Conservation (phyloP, 2,888 invertebrate genomes). For the Pristionchus maxplancki region DNA sequence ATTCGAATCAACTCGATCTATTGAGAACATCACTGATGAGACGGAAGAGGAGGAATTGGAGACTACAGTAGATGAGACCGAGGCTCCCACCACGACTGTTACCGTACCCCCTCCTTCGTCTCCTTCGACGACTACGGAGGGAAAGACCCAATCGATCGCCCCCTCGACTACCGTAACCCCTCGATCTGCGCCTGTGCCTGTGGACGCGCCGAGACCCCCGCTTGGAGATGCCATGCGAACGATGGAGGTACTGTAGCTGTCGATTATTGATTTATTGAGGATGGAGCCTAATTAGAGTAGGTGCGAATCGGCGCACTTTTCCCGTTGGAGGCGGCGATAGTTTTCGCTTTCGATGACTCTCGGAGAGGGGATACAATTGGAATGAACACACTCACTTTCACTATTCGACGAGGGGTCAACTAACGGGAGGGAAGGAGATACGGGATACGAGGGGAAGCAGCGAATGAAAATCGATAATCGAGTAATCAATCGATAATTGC, state of each 20-base stretch:
- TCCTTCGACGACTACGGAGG: not conserved
- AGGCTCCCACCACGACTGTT: conserved; percentile 1
- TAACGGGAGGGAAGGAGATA: not conserved
- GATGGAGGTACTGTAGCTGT: conserved; percentile 17
- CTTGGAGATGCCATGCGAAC: conserved; percentile 44
- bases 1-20: not conserved
- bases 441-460: not conserved
- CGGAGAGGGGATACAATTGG: not conserved
- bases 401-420: not conserved
- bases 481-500: not conserved
- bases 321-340: not conserved
- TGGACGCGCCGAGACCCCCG: conserved; percentile 18
- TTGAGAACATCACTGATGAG: not conserved
- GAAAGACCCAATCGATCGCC: not conserved
- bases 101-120: conserved; percentile 21
- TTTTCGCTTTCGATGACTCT: not conserved
- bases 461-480: not conserved
- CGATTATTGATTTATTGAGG: conserved; percentile 21
- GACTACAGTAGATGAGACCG: not conserved
- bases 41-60: not conserved
- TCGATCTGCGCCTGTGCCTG: not conserved
- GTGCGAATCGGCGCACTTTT: conserved; percentile 31
- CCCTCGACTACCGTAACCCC: conserved; percentile 30
- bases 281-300: not conserved
- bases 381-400: conserved; percentile 14